Conservation (phyloP, 1,140 invertebrate species). For the Ostrea denselamellosa region DNA sequence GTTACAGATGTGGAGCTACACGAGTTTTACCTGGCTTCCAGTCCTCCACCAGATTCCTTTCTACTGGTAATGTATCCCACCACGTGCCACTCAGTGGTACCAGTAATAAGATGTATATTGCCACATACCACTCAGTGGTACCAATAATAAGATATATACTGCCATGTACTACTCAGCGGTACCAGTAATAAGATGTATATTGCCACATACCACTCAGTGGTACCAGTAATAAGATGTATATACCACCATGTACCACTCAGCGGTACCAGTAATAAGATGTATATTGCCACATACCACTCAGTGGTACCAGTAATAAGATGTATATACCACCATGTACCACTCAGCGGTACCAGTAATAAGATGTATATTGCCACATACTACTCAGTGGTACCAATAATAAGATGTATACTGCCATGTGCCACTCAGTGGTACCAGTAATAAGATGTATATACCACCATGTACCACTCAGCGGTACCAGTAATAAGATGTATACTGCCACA, state of each 20-base stretch:
- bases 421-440: background rate
- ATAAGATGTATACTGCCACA: no score
- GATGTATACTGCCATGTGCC: background rate
- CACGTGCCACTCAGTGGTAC: no score
- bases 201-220: background rate
- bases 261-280: background rate
- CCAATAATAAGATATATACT: background rate
- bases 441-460: background rate
- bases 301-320: background rate
- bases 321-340: background rate
- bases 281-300: background rate
- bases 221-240: background rate
- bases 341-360: no score
- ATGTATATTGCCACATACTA: background rate
- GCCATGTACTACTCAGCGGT: background rate
- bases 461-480: background rate
- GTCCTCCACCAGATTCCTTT: constrained; percentile 86
- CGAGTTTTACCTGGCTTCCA: constrained; percentile 96
- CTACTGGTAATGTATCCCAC: constrained; percentile 67
- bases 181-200: background rate
- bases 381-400: background rate
- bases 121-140: background rate
- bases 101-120: background rate
- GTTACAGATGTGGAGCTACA: constrained; percentile 93
- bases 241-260: background rate